These are phyloP conservation scores for Falco biarmicus DNA, from an alignment of 2,797 vertebrate genomes.

Conservation along the genomic window DNA sequence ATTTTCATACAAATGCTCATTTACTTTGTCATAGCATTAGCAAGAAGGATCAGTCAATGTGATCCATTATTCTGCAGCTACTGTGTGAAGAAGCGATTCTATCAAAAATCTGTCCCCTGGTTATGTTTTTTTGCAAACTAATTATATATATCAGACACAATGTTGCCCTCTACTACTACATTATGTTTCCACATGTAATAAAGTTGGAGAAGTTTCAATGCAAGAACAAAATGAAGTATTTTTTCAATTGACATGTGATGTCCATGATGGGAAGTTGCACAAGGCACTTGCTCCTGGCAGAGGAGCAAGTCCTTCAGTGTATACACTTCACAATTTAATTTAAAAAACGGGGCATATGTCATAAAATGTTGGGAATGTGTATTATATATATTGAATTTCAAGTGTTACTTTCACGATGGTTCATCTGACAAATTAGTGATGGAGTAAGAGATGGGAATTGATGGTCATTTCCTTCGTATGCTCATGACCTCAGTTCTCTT, in stretches of 20 bases:
- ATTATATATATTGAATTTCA: not conserved
- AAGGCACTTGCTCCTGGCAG: not conserved
- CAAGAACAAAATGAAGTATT: not conserved
- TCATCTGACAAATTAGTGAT: not conserved
- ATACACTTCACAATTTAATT: not conserved
- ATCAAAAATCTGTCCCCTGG: not conserved
- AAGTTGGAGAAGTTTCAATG: not conserved
- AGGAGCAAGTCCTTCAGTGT: not conserved
- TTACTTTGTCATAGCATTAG: conserved; percentile 30
- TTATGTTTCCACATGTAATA: not conserved
- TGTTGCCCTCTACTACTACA: not conserved
- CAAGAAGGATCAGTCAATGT: not conserved
- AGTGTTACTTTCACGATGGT: not conserved
- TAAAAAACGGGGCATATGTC: not conserved
- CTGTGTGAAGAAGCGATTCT: not conserved
- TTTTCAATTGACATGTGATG: not conserved
- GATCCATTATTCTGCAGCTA: not conserved
- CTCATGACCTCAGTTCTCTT: not conserved
- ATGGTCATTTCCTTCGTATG: not conserved
- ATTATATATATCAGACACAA: not conserved
- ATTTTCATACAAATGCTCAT: conserved; percentile 32
- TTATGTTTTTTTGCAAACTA: not conserved
- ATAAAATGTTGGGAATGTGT: not conserved
- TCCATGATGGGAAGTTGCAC: not conserved
- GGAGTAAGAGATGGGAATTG: not conserved